phyloP scores from a whole-genome alignment of 1,140 invertebrate genomes.

The Bombus sylvicola region DNA sequence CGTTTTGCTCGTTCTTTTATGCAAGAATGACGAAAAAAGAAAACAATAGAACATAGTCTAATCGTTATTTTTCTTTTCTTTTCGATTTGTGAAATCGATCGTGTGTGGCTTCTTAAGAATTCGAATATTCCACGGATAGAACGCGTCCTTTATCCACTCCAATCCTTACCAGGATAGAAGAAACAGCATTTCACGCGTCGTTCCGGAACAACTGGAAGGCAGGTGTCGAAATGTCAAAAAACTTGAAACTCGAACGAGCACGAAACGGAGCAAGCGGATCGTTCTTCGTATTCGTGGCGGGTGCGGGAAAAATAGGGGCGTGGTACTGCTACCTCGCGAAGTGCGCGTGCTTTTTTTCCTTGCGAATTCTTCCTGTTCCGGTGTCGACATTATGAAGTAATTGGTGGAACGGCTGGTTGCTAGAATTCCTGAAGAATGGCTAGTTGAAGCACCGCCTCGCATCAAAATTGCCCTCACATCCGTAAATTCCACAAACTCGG shows the following conservation, averaged over 20 bases:
- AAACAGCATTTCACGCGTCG: neutral
- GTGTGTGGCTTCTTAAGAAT: neutral
- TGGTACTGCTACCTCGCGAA: neutral
- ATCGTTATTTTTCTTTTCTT: neutral
- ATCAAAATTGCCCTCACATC: conserved; percentile 22
- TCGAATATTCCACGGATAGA: too few species aligned
- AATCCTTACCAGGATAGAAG: neutral
- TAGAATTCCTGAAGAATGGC: conserved; percentile 27
- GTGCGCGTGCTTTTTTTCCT: neutral
- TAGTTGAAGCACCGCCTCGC: conserved; percentile 23
- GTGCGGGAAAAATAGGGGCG: conserved; percentile 12
- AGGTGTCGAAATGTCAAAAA: neutral
- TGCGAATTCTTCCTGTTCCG: conserved; percentile 21
- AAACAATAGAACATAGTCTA: neutral
- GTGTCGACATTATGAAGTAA: conserved; percentile 37
- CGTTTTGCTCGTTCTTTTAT: too few species aligned
- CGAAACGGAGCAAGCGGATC: neutral
- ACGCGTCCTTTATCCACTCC: neutral
- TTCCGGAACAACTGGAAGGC: neutral
- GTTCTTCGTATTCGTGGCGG: neutral
- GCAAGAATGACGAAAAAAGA: too few species aligned
- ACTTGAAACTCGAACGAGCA: neutral
- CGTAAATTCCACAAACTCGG: conserved; percentile 17
- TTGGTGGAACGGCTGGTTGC: conserved; percentile 31
- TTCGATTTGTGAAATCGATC: neutral